Conservation (phyloP, 2,797 vertebrate genomes). For the Mallotus villosus region DNA sequence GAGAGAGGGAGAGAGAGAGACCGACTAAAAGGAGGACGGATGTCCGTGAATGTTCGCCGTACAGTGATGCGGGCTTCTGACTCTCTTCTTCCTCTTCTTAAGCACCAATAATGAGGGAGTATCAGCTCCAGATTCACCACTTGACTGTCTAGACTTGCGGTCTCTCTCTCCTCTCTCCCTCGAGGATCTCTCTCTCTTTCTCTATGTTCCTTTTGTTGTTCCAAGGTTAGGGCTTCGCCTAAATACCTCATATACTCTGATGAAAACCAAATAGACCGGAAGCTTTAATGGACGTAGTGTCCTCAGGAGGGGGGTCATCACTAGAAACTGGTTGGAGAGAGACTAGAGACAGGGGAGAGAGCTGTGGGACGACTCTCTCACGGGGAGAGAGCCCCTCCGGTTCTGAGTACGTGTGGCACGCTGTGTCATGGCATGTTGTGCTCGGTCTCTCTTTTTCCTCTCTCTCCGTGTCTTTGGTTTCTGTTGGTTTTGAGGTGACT, state of each 20-base stretch:
- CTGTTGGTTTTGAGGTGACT: neutral
- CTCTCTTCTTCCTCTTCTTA: neutral
- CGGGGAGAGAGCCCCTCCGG: neutral
- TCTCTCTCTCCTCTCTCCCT: constrained; percentile 22
- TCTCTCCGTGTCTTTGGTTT: neutral
- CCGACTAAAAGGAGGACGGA: too few relatives aligned
- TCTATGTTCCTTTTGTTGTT: constrained; percentile 4
- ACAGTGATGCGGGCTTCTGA: neutral
- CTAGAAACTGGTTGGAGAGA: constrained; percentile 25
- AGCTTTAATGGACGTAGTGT: constrained; percentile 27
- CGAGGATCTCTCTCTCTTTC: neutral
- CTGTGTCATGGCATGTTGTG: constrained; percentile 33
- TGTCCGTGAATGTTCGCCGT: neutral
- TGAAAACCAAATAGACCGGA: constrained; percentile 74
- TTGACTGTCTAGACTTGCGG: neutral
- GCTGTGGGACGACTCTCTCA: too few relatives aligned
- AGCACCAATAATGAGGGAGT: neutral
- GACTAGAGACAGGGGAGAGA: too few relatives aligned
- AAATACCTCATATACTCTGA: constrained; percentile 69
- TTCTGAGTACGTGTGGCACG: constrained; percentile 36
- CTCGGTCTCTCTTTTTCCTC: constrained; percentile 25
- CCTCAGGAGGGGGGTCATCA: constrained; percentile 49
- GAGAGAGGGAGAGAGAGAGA: constrained; percentile 24
- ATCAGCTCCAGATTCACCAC: neutral
- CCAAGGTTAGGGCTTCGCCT: constrained; percentile 42